Conservation (phyloP, 2,888 invertebrate species). For the Neelides folsomi region DNA sequence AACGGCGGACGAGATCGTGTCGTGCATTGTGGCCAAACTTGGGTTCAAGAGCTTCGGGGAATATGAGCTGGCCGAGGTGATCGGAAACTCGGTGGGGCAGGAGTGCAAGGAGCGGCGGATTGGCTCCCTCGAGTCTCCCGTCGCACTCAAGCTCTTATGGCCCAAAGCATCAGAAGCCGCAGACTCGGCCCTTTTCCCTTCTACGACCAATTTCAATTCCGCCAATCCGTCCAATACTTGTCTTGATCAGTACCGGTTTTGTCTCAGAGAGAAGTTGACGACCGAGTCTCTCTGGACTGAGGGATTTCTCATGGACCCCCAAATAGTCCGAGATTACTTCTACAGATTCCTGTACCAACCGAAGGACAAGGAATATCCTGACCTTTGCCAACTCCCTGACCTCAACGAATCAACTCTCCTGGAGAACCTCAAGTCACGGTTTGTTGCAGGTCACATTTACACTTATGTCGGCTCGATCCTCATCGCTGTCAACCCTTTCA, state of each 20-base stretch:
- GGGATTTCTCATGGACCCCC: constrained; percentile 70
- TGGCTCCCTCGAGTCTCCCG: constrained; percentile 45
- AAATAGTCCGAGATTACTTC: constrained; percentile 83
- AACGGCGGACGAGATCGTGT: constrained; percentile 79
- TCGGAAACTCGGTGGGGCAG: constrained; percentile 69
- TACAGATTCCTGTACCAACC: constrained; percentile 82
- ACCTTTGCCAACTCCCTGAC: constrained; percentile 87
- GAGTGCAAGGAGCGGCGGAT: constrained; percentile 85
- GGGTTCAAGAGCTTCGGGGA: constrained; percentile 49
- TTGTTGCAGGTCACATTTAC: constrained; percentile 84
- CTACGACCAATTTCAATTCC: constrained; percentile 10
- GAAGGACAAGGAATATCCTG: constrained; percentile 84
- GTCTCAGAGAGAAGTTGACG: constrained; percentile 69
- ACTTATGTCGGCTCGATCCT: constrained; percentile 92
- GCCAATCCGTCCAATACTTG: constrained; percentile 2
- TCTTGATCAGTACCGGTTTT: constrained; percentile 50
- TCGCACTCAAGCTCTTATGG: constrained; percentile 42
- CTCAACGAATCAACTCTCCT: constrained; percentile 83
- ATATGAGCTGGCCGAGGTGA: constrained; percentile 76
- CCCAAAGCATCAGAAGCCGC: constrained; percentile 42
- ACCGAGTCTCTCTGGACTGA: constrained; percentile 75
- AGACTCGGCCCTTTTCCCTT: constrained; percentile 20
- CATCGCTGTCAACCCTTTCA: constrained; percentile 52
- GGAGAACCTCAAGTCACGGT: constrained; percentile 76
- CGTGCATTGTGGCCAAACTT: constrained; percentile 67